Evolutionary conservation across 2,113 vertebrate species (phyloP), one percentile per base, ranked within the genome.

Genomic region (Lagenorhynchus albirostris): DNA sequence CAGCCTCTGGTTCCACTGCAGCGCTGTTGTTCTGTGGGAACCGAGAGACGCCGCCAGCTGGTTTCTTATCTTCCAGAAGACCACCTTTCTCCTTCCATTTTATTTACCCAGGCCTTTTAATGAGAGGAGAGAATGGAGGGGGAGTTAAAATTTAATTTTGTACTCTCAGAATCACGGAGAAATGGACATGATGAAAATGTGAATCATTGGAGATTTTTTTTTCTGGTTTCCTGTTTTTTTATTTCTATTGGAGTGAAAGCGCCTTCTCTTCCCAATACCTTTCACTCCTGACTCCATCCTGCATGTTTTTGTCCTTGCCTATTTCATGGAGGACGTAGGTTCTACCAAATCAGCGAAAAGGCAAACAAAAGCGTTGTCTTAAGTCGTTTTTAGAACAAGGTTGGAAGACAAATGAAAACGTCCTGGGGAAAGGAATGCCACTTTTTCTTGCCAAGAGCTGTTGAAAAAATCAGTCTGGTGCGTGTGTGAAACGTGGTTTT

Each of bases 11-110:
- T 33, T 4, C 1, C 10, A 1, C 0, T 6, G 12, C 60, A 53
- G 38, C 14, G 5, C 25, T 8, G 0, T 11, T 9, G 33, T 31
- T 23, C 2, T 1, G 8, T 6, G 29, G n/a, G 55, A 29, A 50
- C 6, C 2, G n/a, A 13, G 62, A 6, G 18, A 47, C 17, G 6
- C 55, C 6, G 18, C 65, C 21, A 23, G 33, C 58, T 87, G 15
- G 12, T 13, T 7, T 62, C 41, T 62, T 7, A 38, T 73, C 38
- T 79, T 74, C 29, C 10, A 31, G 33, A 31, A 12, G 62, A 12
- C 26, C 2, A 0, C 33, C 15, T 47, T 21, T 36, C 50, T 58
- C 68, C 68, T 82, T 80, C 29, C 6, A 3, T 58, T 36, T 44
- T 47, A 29, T 60, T 65, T 65, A 20, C 29, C 26, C 13, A 36